A percentile compares a stretch with the other conserved stretches of the same genome.
Conservation (phyloP, 1,140 invertebrate genomes). For the Harpegnathos saltator region DNA sequence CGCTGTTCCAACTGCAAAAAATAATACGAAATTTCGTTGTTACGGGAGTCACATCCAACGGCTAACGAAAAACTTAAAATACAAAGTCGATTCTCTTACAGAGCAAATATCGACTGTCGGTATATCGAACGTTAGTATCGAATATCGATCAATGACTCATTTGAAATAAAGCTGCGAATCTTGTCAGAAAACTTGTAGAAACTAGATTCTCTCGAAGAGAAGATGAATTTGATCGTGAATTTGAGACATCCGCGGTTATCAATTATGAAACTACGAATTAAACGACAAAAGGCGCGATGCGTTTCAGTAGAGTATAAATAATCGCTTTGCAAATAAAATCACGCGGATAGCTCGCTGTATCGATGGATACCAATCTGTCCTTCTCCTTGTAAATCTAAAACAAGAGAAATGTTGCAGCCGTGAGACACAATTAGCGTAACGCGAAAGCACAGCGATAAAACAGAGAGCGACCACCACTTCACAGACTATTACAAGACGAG, state of each 20-base stretch:
- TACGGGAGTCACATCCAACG: too few relatives aligned
- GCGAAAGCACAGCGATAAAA: not conserved
- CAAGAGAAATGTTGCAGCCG: not conserved
- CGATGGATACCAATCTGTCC: not conserved
- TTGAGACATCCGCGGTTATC: not conserved
- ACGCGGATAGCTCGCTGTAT: conserved; percentile 1
- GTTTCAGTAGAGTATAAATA: conserved; percentile 35
- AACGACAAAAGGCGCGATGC: not conserved
- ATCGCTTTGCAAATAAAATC: not conserved
- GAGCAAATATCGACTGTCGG: too few relatives aligned
- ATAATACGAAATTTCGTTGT: too few relatives aligned
- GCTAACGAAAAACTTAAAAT: too few relatives aligned
- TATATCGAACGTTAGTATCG: too few relatives aligned
- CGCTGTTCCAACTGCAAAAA: too few relatives aligned
- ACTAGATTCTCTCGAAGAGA: not conserved
- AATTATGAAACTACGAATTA: conserved; percentile 11
- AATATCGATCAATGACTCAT: too few relatives aligned
- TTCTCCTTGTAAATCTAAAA: not conserved
- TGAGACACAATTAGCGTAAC: not conserved
- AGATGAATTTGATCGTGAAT: not conserved
- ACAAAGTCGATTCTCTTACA: too few relatives aligned
- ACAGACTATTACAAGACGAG: conserved; percentile 66
- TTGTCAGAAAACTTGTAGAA: not conserved
- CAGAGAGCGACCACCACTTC: conserved; percentile 49
- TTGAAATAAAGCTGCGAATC: too few relatives aligned